These are phyloP conservation scores for Ondatra zibethicus DNA, from an alignment of 2,113 vertebrate genomes.

Conservation along the genomic window DNA sequence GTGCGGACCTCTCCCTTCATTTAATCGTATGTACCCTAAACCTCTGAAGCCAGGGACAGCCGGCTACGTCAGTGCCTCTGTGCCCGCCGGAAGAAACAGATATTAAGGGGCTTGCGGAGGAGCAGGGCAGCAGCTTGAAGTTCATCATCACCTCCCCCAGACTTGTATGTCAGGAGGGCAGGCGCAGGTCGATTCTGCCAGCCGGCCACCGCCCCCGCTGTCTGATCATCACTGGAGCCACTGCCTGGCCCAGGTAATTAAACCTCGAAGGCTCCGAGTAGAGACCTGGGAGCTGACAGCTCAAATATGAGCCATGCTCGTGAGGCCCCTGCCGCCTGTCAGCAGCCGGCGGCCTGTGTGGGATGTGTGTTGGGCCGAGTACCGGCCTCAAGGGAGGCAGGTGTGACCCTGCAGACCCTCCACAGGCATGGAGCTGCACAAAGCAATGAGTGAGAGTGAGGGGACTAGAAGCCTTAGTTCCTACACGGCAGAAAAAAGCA, in stretches of 20 bases:
- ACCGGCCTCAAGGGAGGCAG: neutral
- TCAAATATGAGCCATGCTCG: neutral
- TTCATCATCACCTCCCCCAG: neutral
- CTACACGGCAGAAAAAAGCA: neutral
- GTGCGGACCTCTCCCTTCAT: neutral
- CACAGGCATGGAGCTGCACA: neutral
- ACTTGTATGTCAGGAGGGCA: neutral
- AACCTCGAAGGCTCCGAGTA: neutral
- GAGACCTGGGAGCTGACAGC: constrained; percentile 41
- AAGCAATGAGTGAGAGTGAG: accelerated
- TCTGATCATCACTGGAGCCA: neutral
- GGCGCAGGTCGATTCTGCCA: neutral
- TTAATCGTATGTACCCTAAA: neutral
- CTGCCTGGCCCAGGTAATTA: constrained; percentile 44
- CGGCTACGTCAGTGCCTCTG: neutral
- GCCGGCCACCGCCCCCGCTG: constrained; percentile 6
- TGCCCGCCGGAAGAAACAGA: neutral
- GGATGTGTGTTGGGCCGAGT: neutral
- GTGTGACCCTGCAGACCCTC: neutral
- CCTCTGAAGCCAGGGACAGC: neutral
- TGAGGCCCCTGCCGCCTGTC: neutral
- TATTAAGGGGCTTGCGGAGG: neutral
- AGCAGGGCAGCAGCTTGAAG: neutral
- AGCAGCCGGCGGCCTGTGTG: neutral
- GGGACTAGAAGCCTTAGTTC: neutral